These are phyloP conservation scores for Sinella curviseta DNA, from an alignment of 1,140 invertebrate species.

Conservation along the genomic window DNA sequence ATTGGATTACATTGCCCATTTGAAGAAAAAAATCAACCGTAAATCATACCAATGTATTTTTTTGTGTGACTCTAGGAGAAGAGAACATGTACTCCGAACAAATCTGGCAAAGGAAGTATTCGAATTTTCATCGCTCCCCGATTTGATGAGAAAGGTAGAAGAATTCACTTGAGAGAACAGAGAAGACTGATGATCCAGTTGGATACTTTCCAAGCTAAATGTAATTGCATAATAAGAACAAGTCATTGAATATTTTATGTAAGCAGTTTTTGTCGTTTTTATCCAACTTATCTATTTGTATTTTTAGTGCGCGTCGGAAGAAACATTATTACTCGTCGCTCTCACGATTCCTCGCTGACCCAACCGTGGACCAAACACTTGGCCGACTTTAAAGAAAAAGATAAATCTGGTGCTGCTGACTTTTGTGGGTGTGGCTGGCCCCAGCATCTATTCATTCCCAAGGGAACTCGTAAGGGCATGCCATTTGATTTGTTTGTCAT, in stretches of 20 bases:
- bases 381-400: slow-evolving; percentile 32
- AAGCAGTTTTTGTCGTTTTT: neutral
- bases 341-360: slow-evolving; percentile 68
- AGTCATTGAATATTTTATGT: neutral
- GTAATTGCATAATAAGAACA: neutral
- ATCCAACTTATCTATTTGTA: neutral
- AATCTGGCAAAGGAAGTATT: slow-evolving; percentile 25
- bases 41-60: neutral
- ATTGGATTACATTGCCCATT: neutral
- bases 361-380: slow-evolving; percentile 58
- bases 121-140: slow-evolving; percentile 36
- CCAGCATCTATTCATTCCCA: slow-evolving; percentile 8
- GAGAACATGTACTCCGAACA: neutral
- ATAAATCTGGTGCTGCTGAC: slow-evolving; percentile 28
- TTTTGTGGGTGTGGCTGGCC: slow-evolving; percentile 25
- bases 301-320: slow-evolving; percentile 64
- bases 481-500: slow-evolving; percentile 51
- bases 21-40: too few relatives aligned
- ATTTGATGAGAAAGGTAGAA: slow-evolving; percentile 22
- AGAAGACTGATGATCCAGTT: slow-evolving; percentile 33
- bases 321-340: slow-evolving; percentile 65
- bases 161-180: slow-evolving; percentile 30
- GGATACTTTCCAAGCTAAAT: slow-evolving; percentile 32
- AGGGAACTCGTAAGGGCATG: slow-evolving; percentile 44
- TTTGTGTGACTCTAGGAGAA: neutral